phyloP scores from a whole-genome alignment of 2,797 vertebrate species.

The Bovichtus variegatus region DNA sequence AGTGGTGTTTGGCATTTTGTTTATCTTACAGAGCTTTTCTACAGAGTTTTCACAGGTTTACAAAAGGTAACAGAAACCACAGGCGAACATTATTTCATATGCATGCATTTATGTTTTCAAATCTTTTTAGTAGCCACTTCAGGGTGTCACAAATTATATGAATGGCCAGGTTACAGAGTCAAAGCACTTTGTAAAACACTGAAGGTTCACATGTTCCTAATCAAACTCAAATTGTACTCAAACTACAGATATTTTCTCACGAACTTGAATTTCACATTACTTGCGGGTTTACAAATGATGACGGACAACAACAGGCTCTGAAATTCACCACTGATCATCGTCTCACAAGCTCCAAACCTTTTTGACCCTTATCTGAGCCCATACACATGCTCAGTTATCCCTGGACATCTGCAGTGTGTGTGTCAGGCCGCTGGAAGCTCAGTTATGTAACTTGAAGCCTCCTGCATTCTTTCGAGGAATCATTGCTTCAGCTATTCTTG shows the following conservation, averaged over 20 bases:
- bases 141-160: neutral
- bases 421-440: neutral
- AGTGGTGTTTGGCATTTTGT: no score
- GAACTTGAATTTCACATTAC: neutral
- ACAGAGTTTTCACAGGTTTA: neutral
- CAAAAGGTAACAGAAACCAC: neutral
- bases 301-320: neutral
- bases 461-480: constrained; percentile 12
- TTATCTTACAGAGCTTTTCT: no score
- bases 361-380: neutral
- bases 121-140: neutral
- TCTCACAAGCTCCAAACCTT: neutral
- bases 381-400: no score
- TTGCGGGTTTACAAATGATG: neutral
- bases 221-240: no score
- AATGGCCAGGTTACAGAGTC: no score
- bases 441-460: neutral
- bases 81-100: neutral
- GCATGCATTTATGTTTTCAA: neutral
- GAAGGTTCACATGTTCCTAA: neutral
- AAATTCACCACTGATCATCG: neutral
- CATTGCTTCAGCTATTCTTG: constrained; percentile 1
- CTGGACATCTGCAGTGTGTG: neutral
- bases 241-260: neutral
- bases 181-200: neutral